Evolutionary conservation across 2,797 vertebrate genomes (phyloP).

Genomic region (Hybognathus amarus): DNA sequence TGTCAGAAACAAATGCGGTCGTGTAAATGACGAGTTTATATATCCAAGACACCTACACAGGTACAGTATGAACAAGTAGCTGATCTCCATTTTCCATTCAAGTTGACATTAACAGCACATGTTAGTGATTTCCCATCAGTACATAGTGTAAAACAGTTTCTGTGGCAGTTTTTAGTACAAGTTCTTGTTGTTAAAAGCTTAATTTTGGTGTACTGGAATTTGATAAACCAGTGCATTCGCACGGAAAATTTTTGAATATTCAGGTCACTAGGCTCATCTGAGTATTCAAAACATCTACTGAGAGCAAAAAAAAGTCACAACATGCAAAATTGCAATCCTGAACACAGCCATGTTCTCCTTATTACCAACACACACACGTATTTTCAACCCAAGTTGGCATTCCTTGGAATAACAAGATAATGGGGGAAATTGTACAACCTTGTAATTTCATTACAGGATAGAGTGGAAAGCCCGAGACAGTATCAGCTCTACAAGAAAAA

Average conservation of each 20-base stretch:
- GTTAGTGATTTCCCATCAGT: not conserved
- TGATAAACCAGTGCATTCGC: constrained; percentile 3
- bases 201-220: not conserved
- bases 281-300: constrained; percentile 36
- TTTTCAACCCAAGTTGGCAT: constrained; percentile 10
- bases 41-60: constrained; percentile 30
- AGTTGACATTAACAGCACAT: not conserved
- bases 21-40: not conserved
- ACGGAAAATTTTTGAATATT: constrained; percentile 22
- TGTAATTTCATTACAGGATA: constrained; percentile 27
- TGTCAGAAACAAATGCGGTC: not conserved
- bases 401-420: constrained; percentile 21
- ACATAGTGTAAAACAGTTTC: not conserved
- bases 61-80: not conserved
- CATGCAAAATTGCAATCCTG: constrained; percentile 29
- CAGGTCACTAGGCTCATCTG: constrained; percentile 27
- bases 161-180: not conserved
- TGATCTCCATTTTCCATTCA: constrained; percentile 26
- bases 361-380: constrained; percentile 15
- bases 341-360: not conserved
- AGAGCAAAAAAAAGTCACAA: constrained; percentile 6
- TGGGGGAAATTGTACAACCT: not conserved
- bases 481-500: not conserved
- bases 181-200: not conserved
- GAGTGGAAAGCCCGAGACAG: not conserved